These are phyloP conservation scores for Dallia pectoralis DNA, from an alignment of 2,797 vertebrate genomes.

Conservation along the genomic window DNA sequence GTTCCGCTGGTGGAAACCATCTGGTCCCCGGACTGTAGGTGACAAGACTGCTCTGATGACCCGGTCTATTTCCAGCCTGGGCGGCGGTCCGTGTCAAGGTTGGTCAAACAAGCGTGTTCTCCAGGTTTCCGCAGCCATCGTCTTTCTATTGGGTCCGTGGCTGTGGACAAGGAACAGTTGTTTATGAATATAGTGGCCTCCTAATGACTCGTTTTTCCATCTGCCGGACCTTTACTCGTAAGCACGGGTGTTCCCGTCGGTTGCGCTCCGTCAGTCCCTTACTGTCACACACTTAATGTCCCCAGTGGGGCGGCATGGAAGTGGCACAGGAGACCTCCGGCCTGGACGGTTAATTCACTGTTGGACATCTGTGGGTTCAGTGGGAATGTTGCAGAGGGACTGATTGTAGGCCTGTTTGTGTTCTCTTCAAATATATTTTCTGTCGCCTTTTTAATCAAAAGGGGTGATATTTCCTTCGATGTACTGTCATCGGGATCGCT, in stretches of 20 bases:
- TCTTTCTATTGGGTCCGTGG: slow-evolving; percentile 23
- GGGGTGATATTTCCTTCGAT: background rate
- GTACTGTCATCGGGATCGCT: background rate
- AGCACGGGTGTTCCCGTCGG: slow-evolving; percentile 32
- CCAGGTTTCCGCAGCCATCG: slow-evolving; percentile 20
- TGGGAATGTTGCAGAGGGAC: background rate
- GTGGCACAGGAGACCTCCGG: background rate
- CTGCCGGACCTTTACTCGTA: slow-evolving; percentile 30
- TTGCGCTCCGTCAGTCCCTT: slow-evolving; percentile 36
- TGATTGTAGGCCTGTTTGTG: background rate
- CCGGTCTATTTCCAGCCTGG: slow-evolving; percentile 37
- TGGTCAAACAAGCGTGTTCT: slow-evolving; percentile 49
- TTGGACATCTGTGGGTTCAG: background rate
- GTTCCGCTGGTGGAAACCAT: slow-evolving; percentile 40
- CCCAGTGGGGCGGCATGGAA: slow-evolving; percentile 5
- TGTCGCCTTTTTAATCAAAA: background rate
- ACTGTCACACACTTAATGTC: slow-evolving; percentile 26
- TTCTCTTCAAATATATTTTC: slow-evolving; percentile 5
- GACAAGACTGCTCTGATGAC: slow-evolving; percentile 32
- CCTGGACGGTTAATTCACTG: background rate
- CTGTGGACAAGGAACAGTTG: slow-evolving; percentile 51
- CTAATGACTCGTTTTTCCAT: slow-evolving; percentile 40
- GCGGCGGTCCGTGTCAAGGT: slow-evolving; percentile 47
- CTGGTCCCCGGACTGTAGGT: slow-evolving; percentile 44
- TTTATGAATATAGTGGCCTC: slow-evolving; percentile 44